These are phyloP conservation scores for Lasioglossum vierecki DNA, from an alignment of 2,888 invertebrate species.

Conservation along the genomic window DNA sequence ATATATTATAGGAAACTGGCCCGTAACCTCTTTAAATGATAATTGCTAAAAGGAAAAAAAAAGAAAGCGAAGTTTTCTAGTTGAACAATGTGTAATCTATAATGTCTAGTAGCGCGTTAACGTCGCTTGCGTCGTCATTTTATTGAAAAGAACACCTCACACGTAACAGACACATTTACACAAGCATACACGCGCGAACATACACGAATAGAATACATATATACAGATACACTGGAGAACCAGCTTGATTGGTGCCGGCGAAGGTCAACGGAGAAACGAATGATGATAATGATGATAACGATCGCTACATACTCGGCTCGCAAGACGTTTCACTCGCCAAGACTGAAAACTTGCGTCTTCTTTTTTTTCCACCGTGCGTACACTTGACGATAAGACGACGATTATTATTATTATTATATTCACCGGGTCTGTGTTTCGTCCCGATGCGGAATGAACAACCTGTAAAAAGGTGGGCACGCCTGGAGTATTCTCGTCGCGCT, in stretches of 20 bases:
- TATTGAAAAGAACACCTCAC: slow-evolving; percentile 54
- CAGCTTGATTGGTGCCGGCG: slow-evolving; percentile 38
- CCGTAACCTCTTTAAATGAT: slow-evolving; percentile 66
- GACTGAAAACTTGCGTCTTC: slow-evolving; percentile 45
- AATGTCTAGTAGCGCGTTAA: slow-evolving; percentile 74
- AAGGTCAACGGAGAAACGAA: slow-evolving; percentile 8
- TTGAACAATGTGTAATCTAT: slow-evolving; percentile 68
- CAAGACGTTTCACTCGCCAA: slow-evolving; percentile 48
- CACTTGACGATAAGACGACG: slow-evolving; percentile 20
- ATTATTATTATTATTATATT: slow-evolving; percentile 22
- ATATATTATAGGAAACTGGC: slow-evolving; percentile 72
- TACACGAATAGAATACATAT: not conserved
- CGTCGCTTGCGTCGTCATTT: slow-evolving; percentile 77
- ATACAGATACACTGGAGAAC: slow-evolving; percentile 38
- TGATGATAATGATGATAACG: slow-evolving; percentile 10
- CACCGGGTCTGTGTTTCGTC: slow-evolving; percentile 49
- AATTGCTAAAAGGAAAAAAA: slow-evolving; percentile 55
- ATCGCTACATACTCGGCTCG: slow-evolving; percentile 36
- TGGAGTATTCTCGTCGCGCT: slow-evolving; percentile 57
- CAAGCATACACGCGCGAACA: not conserved
- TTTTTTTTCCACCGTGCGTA: slow-evolving; percentile 32
- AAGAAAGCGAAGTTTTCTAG: slow-evolving; percentile 58
- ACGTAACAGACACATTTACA: not conserved
- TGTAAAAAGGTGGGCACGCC: slow-evolving; percentile 35
- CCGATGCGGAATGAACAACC: slow-evolving; percentile 37